Conservation (phyloP, 1,140 invertebrate species). For the Ylistrum balloti region DNA sequence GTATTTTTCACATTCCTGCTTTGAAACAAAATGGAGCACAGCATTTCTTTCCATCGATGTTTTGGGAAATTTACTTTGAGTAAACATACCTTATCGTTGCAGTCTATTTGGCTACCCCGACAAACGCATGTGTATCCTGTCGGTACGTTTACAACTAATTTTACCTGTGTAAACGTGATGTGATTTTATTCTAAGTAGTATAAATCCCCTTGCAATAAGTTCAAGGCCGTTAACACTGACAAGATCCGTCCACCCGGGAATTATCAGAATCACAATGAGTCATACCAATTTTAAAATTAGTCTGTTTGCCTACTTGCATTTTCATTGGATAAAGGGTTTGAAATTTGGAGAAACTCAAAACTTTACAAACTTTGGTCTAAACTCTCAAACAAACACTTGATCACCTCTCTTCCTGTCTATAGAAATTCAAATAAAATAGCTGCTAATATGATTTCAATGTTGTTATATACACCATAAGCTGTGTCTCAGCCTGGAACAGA, state of each 20-base stretch:
- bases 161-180: conserved; percentile 27
- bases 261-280: conserved; percentile 13
- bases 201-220: conserved; percentile 34
- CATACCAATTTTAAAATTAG: conserved; percentile 7
- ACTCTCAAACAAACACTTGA: conserved; percentile 31
- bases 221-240: background rate
- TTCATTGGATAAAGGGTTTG: conserved; percentile 28
- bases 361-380: conserved; percentile 34
- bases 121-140: conserved; percentile 25
- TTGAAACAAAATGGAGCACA: background rate
- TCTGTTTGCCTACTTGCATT: conserved; percentile 38
- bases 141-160: background rate
- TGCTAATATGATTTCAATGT: background rate
- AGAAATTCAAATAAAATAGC: conserved; percentile 23
- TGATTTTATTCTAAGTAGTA: conserved; percentile 18
- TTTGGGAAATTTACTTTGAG: background rate
- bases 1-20: background rate
- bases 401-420: background rate
- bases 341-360: background rate
- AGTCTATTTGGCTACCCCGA: conserved; percentile 6
- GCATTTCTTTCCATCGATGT: background rate
- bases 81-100: conserved; percentile 11
- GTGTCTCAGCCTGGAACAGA: background rate
- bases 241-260: conserved; percentile 10
- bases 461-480: background rate